Percentiles rank a stretch among this genome's conserved stretches.
Conservation (phyloP, 2,888 invertebrate genomes). For the Drosophila diplacantha region DNA sequence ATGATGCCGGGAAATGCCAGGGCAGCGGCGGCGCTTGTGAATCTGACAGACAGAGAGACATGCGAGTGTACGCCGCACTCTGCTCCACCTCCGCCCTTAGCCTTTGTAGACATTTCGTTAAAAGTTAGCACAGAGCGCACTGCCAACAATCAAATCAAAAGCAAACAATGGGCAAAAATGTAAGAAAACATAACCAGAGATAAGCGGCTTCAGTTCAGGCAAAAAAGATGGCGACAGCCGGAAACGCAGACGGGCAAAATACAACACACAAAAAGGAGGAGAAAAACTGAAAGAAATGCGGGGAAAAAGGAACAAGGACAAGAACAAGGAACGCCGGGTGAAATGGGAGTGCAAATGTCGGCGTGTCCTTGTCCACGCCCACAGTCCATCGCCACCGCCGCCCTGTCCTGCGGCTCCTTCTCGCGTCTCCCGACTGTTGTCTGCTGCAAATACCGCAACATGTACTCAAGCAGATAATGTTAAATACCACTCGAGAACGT, state of each 20-base stretch:
- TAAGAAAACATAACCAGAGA: constrained; percentile 73
- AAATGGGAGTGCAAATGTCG: constrained; percentile 49
- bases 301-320: constrained; percentile 29
- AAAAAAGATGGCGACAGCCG: constrained; percentile 66
- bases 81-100: constrained; percentile 35
- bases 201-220: constrained; percentile 66
- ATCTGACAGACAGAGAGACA: constrained; percentile 50
- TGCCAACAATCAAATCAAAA: constrained; percentile 72
- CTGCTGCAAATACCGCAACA: constrained; percentile 74
- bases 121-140: constrained; percentile 61
- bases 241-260: constrained; percentile 60
- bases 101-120: constrained; percentile 74
- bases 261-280: constrained; percentile 20
- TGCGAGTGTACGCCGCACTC: constrained; percentile 29
- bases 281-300: constrained; percentile 25
- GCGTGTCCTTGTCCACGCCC: constrained; percentile 60
- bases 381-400: constrained; percentile 24
- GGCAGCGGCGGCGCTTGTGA: constrained; percentile 47
- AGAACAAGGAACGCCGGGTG: constrained; percentile 27
- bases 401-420: constrained; percentile 25
- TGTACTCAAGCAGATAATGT: constrained; percentile 75
- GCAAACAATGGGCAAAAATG: constrained; percentile 72
- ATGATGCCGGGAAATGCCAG: constrained; percentile 63
- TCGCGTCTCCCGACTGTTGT: constrained; percentile 54
- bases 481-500: constrained; percentile 71